A percentile compares a stretch with the other conserved stretches of the same genome.
phyloP scores from a whole-genome alignment of 2,113 vertebrate species.

The Otus sunia region DNA sequence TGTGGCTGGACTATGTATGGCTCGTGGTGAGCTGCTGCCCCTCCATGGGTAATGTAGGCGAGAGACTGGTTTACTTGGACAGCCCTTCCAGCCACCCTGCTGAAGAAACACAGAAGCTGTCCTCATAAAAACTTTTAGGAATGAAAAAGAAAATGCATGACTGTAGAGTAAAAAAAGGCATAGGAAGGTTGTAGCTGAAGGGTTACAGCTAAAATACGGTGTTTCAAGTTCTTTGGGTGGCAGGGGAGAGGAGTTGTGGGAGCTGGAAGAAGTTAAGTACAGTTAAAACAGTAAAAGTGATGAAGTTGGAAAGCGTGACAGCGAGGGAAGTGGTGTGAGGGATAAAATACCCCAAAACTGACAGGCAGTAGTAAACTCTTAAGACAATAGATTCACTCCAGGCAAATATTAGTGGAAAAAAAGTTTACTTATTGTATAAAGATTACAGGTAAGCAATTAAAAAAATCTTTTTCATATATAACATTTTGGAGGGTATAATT shows the following conservation, averaged over 20 bases:
- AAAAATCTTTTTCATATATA: neutral
- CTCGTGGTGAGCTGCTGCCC: neutral
- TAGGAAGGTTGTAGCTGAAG: neutral
- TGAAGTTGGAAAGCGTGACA: neutral
- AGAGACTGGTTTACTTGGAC: neutral
- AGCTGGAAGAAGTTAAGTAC: neutral
- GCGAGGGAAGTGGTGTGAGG: neutral
- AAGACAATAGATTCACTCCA: neutral
- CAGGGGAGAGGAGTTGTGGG: neutral
- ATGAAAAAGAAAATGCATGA: neutral
- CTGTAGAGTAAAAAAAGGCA: neutral
- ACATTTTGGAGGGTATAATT: neutral
- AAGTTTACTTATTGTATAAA: slow-evolving; percentile 25
- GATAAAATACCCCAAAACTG: too few relatives aligned
- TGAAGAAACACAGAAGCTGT: neutral
- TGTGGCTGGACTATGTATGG: rapidly evolving
- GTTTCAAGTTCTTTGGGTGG: neutral
- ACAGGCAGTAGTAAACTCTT: neutral
- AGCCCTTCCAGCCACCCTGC: neutral
- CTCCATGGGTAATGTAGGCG: rapidly evolving
- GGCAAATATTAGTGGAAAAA: neutral
- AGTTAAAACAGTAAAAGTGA: neutral
- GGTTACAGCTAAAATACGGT: neutral
- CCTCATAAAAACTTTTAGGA: neutral
- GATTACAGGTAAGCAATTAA: slow-evolving; percentile 44